A percentile compares a stretch with the other conserved stretches of the same genome.
These are phyloP conservation scores for Tenthredo distinguenda DNA, from an alignment of 2,888 invertebrate genomes.

Conservation along the genomic window DNA sequence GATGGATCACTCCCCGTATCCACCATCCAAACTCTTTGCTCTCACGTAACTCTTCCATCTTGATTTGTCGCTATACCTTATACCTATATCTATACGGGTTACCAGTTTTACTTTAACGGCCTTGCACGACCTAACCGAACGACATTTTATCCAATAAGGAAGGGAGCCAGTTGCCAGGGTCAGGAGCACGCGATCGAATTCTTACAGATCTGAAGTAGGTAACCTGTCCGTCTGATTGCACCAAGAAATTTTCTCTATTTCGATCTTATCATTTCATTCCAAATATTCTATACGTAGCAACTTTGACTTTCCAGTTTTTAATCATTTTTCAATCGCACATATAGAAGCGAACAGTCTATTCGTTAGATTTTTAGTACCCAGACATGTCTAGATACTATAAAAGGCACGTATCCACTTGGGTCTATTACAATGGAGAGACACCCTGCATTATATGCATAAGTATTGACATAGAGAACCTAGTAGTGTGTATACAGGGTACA, in stretches of 20 bases:
- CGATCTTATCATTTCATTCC: too few species aligned
- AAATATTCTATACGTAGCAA: too few species aligned
- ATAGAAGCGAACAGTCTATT: background rate
- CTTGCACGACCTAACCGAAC: conserved; percentile 13
- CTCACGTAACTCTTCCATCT: conserved; percentile 59
- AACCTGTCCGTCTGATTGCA: background rate
- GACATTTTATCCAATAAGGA: conserved; percentile 34
- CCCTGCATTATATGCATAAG: background rate
- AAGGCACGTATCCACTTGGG: background rate
- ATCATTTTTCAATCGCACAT: too few species aligned
- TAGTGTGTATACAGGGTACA: background rate
- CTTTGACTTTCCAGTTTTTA: too few species aligned
- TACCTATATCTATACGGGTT: background rate
- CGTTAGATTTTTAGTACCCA: background rate
- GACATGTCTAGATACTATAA: background rate
- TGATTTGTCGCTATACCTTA: conserved; percentile 56
- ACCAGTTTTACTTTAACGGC: conserved; percentile 22
- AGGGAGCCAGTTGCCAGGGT: conserved; percentile 3
- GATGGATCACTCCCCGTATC: conserved; percentile 59
- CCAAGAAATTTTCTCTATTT: background rate
- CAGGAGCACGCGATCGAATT: conserved; percentile 1
- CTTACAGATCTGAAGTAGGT: background rate
- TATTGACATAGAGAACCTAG: background rate
- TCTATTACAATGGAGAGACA: background rate
- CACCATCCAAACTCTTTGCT: conserved; percentile 40